phyloP scores from a whole-genome alignment of 2,888 invertebrate species.

The Coronaproctus castanopsis region DNA sequence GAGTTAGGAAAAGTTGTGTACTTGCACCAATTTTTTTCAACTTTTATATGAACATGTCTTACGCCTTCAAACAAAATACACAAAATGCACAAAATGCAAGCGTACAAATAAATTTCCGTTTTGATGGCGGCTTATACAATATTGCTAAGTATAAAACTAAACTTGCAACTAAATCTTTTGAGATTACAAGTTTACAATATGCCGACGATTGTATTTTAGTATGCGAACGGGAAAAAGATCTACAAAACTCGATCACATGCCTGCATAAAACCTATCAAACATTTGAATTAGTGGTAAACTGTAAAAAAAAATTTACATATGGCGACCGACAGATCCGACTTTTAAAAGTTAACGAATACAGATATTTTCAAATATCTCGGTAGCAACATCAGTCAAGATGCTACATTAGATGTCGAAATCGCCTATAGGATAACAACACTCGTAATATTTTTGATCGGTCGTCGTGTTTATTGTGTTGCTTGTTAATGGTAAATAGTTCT shows the following conservation, averaged over 20 bases:
- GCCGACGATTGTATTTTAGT: not conserved
- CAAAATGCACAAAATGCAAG: not conserved
- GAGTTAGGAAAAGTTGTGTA: not conserved
- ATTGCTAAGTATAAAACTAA: not conserved
- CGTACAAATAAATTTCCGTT: not conserved
- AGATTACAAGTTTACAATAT: not conserved
- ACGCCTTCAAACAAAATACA: not conserved
- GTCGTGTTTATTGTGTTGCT: too few relatives aligned
- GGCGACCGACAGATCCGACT: not conserved
- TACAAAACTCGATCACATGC: too few relatives aligned
- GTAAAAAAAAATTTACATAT: not conserved
- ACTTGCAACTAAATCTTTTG: not conserved
- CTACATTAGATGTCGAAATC: not conserved
- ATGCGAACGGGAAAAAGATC: not conserved
- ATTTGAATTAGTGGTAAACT: not conserved
- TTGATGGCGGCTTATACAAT: not conserved
- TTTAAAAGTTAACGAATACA: not conserved
- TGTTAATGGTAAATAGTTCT: too few relatives aligned
- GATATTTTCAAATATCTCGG: not conserved
- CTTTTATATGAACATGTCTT: not conserved
- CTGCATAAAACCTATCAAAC: not conserved
- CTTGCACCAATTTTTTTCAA: not conserved
- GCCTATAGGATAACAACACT: not conserved
- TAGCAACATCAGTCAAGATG: not conserved
- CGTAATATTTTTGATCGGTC: too few relatives aligned